A percentile compares a stretch with the other conserved stretches of the same genome.
These are phyloP conservation scores for Euplagia quadripunctaria DNA, from an alignment of 2,888 invertebrate genomes.

Conservation along the genomic window DNA sequence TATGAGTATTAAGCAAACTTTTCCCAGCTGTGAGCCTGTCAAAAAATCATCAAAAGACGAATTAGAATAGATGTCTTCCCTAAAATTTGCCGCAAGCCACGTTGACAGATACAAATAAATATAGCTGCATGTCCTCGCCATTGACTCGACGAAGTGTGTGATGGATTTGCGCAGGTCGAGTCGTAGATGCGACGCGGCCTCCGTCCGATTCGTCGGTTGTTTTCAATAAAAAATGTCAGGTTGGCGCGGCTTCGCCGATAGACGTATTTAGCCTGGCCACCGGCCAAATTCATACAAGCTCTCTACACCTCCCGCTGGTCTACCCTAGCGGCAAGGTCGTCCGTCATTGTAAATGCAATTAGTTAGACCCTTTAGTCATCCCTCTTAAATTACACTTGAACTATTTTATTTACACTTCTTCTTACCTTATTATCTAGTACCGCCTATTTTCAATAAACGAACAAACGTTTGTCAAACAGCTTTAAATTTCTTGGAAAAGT, in stretches of 20 bases:
- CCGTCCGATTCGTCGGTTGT: conserved; percentile 79
- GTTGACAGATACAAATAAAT: conserved; percentile 77
- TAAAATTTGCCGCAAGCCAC: conserved; percentile 57
- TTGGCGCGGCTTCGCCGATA: conserved; percentile 78
- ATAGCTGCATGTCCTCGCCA: conserved; percentile 83
- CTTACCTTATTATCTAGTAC: background rate
- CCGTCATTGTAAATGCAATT: conserved; percentile 63
- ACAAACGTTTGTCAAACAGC: background rate
- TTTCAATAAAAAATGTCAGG: conserved; percentile 85
- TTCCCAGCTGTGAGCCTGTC: conserved; percentile 61
- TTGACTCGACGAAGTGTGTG: conserved; percentile 82
- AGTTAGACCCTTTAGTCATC: conserved; percentile 42
- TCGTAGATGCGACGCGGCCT: conserved; percentile 73
- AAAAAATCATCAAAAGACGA: conserved; percentile 49
- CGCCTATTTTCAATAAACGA: background rate
- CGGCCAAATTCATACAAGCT: conserved; percentile 80
- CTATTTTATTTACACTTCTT: background rate
- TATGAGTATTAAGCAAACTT: conserved; percentile 58
- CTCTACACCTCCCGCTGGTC: conserved; percentile 68
- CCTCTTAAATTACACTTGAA: conserved; percentile 2
- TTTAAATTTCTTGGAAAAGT: background rate
- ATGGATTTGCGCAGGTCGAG: conserved; percentile 80
- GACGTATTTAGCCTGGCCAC: conserved; percentile 83
- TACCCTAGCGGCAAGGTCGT: conserved; percentile 78
- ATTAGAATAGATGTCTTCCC: conserved; percentile 61